These are phyloP conservation scores for Dryocosmus kuriphilus DNA, from an alignment of 2,888 invertebrate genomes.

Conservation along the genomic window DNA sequence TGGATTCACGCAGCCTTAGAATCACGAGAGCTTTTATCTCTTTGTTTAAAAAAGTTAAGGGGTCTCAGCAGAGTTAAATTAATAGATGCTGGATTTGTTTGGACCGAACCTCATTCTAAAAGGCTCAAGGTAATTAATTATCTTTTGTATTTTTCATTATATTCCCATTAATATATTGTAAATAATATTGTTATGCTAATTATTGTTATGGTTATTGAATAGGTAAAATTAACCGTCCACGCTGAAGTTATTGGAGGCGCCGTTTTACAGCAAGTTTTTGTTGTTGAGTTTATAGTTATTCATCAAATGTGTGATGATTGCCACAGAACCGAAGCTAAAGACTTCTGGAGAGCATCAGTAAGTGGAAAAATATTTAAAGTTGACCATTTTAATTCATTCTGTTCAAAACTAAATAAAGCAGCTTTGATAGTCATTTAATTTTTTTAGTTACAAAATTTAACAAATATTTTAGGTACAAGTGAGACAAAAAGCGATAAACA, in stretches of 20 bases:
- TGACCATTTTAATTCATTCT: background rate
- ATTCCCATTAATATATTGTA: background rate
- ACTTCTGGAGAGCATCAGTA: slow-evolving; percentile 95
- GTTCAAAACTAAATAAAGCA: background rate
- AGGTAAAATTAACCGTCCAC: slow-evolving; percentile 95
- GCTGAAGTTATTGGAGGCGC: slow-evolving; percentile 95
- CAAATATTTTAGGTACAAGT: slow-evolving; percentile 85
- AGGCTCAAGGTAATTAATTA: slow-evolving; percentile 89
- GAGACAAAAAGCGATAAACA: slow-evolving; percentile 92
- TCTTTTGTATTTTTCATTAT: slow-evolving; percentile 6
- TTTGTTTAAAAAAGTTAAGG: slow-evolving; percentile 95
- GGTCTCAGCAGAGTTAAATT: slow-evolving; percentile 93
- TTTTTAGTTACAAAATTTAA: slow-evolving; percentile 4
- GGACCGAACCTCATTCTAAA: slow-evolving; percentile 99
- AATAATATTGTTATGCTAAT: slow-evolving; percentile 15
- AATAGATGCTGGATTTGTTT: slow-evolving; percentile 97
- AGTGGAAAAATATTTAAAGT: slow-evolving; percentile 49
- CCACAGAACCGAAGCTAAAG: slow-evolving; percentile 97
- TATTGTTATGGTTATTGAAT: slow-evolving; percentile 29
- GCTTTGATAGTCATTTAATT: slow-evolving; percentile 16
- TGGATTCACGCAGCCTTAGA: slow-evolving; percentile 93
- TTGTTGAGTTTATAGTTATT: slow-evolving; percentile 94
- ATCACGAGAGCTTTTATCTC: slow-evolving; percentile 91
- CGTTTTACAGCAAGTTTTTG: slow-evolving; percentile 94
- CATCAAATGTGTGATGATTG: slow-evolving; percentile 99